These are phyloP conservation scores for Agrotis clavis DNA, from an alignment of 2,888 invertebrate genomes.

Conservation along the genomic window DNA sequence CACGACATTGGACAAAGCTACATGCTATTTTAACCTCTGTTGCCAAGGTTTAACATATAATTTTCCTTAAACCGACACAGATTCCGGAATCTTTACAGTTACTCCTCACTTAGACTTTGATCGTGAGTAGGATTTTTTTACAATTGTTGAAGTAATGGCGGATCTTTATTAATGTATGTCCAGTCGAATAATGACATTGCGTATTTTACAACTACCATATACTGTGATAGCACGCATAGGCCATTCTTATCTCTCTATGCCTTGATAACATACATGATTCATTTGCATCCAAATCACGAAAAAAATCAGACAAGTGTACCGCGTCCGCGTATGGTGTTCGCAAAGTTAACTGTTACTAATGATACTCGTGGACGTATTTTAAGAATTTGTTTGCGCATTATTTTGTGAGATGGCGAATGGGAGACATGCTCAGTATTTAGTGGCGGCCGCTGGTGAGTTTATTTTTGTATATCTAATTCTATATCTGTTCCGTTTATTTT, in stretches of 20 bases:
- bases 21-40: background rate
- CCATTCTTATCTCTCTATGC: too few relatives aligned
- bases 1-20: background rate
- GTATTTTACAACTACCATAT: too few relatives aligned
- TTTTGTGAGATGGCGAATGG: conserved; percentile 57
- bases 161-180: background rate
- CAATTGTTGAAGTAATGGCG: background rate
- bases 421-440: conserved; percentile 75
- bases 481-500: background rate
- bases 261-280: too few relatives aligned
- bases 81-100: background rate
- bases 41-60: background rate
- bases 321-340: too few relatives aligned
- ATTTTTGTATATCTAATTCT: background rate
- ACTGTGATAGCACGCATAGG: too few relatives aligned
- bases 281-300: too few relatives aligned
- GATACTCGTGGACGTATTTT: background rate
- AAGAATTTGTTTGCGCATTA: background rate
- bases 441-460: conserved; percentile 75
- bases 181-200: too few relatives aligned
- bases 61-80: background rate
- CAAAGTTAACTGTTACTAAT: background rate
- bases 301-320: too few relatives aligned
- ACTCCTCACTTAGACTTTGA: background rate
- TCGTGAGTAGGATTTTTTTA: background rate